phyloP scores from a whole-genome alignment of 2,797 vertebrate genomes.

The Apodemus agrarius region DNA sequence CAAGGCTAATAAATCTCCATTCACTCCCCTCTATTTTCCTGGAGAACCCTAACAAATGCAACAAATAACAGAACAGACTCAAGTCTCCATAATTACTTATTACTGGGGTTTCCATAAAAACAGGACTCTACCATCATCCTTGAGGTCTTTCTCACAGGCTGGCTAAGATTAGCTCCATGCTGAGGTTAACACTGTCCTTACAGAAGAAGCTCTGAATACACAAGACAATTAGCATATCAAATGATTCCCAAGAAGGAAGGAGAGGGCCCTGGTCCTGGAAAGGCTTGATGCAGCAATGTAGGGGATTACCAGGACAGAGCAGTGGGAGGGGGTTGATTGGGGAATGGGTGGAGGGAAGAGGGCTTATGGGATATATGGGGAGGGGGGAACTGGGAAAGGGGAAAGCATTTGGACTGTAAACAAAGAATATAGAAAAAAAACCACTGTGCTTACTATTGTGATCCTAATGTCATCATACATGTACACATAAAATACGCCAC shows the following conservation, averaged over 20 bases:
- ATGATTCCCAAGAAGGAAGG: too few species aligned
- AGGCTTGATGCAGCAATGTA: too few species aligned
- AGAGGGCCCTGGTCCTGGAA: too few species aligned
- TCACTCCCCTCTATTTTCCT: background rate
- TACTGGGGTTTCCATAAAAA: background rate
- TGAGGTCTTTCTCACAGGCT: background rate
- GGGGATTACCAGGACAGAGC: too few species aligned
- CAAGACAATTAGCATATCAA: too few species aligned
- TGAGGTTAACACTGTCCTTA: background rate
- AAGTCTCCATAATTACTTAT: background rate
- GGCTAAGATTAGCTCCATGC: background rate
- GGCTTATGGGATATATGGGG: too few species aligned
- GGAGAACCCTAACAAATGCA: background rate
- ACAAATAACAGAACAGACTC: background rate
- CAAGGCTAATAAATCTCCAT: background rate
- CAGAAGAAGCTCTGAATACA: too few species aligned
- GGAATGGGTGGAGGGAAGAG: too few species aligned
- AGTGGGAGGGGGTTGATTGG: too few species aligned
- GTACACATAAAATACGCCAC: background rate
- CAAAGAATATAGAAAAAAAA: too few species aligned
- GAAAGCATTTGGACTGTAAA: too few species aligned
- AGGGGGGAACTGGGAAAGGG: too few species aligned
- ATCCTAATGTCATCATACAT: background rate
- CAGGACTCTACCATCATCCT: background rate
- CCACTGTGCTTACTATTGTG: background rate